phyloP scores from a whole-genome alignment of 2,797 vertebrate species.

The Acomys russatus region DNA sequence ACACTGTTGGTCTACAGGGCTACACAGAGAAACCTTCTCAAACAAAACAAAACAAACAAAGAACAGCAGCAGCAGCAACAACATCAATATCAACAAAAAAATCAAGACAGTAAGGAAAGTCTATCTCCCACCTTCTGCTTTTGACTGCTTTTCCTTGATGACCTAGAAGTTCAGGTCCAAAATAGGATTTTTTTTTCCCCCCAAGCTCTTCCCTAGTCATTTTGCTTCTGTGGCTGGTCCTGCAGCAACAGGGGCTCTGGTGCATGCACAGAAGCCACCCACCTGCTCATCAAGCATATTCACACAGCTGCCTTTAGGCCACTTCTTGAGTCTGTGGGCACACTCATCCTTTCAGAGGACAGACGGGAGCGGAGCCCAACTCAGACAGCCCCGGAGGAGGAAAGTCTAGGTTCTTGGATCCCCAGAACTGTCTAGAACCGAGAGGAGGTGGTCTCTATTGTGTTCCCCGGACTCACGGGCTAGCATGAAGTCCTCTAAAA shows the following conservation, averaged over 20 bases:
- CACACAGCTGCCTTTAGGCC: not conserved
- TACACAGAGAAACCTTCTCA: not conserved
- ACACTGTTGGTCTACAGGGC: not conserved
- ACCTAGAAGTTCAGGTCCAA: not conserved
- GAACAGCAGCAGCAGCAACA: not conserved
- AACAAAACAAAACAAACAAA: not conserved
- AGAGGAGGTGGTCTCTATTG: not conserved
- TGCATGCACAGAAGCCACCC: fast-evolving
- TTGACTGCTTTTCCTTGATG: constrained; percentile 12
- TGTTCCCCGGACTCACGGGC: not conserved
- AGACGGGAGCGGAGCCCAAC: not conserved
- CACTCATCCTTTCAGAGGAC: not conserved
- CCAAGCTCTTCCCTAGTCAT: not conserved
- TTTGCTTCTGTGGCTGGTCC: not conserved
- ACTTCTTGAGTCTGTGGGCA: not conserved
- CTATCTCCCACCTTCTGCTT: not conserved
- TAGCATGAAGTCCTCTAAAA: not conserved
- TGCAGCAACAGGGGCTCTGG: not conserved
- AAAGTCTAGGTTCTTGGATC: not conserved
- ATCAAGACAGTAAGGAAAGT: not conserved
- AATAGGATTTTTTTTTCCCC: constrained; percentile 31
- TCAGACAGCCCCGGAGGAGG: not conserved
- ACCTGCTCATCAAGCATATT: no score
- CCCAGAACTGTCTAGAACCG: not conserved
- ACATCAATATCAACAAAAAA: not conserved